Evolutionary conservation across 2,888 invertebrate genomes (phyloP), one percentile per base, ranked within the genome.

Genomic region (Drosophila nr. medialis): DNA sequence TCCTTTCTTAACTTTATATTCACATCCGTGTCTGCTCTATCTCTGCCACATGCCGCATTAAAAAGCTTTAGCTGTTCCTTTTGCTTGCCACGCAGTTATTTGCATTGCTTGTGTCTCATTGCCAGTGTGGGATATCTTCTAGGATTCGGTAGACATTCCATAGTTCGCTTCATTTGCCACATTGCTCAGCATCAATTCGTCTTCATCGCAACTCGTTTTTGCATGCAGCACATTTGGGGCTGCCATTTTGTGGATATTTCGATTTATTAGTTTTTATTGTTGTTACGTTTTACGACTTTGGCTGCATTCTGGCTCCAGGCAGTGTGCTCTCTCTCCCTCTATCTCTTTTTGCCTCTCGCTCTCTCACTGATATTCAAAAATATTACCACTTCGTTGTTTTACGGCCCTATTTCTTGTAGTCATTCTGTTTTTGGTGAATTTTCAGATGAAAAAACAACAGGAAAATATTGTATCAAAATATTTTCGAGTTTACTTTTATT

Each of bases 221-320:
- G 79, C 81, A 81, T 75, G 63, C 72, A 56, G 83, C 80, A 71
- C 80, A 85, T 65, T 83, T 81, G 72, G 69, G 61, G 73, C 68
- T 76, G 75, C 83, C 85, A 84, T 86, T 87, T 83, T 87, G 88
- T 83, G 87, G 79, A 89, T 87, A 89, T 87, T 89, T 87, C 87
- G 88, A 87, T 89, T 85, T 87, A 87, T 87, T 84, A 87, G 87
- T 87, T 87, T 85, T 89, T 87, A 87, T 87, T 87, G 88, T 83
- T 85, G 73, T 83, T 87, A 89, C 87, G 89, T 85, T 87, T 87
- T 85, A 89, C 89, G 87, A 87, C 77, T 76, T 62, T 79, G 64
- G 64, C 77, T 63, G 66, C 38, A 64, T 70, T 56, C 64, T 11
- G 36, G 24, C 27, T 56, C 48, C 36, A 24, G 38, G n/a, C 49